Percentiles rank a stretch among this genome's conserved stretches.
These are phyloP conservation scores for Eubasilissa splendida DNA, from an alignment of 2,888 invertebrate species.

Conservation along the genomic window DNA sequence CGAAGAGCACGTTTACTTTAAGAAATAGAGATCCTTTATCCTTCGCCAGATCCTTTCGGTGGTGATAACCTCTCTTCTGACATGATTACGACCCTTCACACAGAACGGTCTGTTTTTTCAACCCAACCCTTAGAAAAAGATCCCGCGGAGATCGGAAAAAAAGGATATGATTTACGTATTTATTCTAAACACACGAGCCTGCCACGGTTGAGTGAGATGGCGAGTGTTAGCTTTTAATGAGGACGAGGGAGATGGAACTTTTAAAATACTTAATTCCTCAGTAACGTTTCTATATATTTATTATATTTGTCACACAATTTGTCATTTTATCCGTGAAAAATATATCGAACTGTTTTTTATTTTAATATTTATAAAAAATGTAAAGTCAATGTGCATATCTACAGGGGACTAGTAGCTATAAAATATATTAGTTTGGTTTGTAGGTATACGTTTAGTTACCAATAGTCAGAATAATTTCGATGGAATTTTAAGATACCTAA, in stretches of 20 bases:
- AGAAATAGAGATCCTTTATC: conserved; percentile 39
- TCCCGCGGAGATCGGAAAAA: conserved; percentile 42
- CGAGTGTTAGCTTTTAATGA: conserved; percentile 37
- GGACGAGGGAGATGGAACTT: background rate
- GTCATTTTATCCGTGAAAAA: background rate
- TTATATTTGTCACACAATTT: background rate
- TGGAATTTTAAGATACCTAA: no score
- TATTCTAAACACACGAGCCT: conserved; percentile 45
- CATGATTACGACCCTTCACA: conserved; percentile 56
- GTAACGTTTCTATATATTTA: background rate
- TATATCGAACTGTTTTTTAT: no score
- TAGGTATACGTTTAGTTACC: no score
- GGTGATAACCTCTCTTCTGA: conserved; percentile 56
- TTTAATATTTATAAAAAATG: no score
- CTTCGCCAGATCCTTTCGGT: conserved; percentile 38
- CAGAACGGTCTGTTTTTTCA: conserved; percentile 50
- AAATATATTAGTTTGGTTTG: no score
- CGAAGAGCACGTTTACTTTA: conserved; percentile 20
- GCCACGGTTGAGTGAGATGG: conserved; percentile 45
- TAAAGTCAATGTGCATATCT: no score
- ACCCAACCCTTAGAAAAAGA: conserved; percentile 11
- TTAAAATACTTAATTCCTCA: background rate
- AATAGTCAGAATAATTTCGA: no score
- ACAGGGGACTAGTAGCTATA: no score
- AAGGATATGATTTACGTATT: conserved; percentile 43